phyloP scores from a whole-genome alignment of 2,113 vertebrate species.

The Amphiprion ocellaris region DNA sequence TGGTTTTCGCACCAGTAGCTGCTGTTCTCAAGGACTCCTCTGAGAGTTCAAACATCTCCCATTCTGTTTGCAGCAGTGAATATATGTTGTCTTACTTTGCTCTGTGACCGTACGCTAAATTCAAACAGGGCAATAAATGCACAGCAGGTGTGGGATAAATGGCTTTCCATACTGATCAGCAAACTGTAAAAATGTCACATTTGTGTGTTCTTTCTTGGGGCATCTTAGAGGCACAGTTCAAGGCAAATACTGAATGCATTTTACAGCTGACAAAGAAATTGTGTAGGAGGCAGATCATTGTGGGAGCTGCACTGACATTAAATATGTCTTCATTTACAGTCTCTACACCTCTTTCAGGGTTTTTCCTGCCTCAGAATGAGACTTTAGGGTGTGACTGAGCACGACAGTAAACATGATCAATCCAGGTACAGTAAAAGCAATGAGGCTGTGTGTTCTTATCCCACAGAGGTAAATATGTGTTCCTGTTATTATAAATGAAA shows the following conservation, averaged over 20 bases:
- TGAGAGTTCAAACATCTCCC: slow-evolving; percentile 13
- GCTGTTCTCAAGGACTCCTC: slow-evolving; percentile 12
- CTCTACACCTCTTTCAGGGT: neutral
- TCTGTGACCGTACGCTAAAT: neutral
- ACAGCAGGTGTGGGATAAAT: neutral
- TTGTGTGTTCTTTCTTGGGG: neutral
- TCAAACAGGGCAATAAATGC: neutral
- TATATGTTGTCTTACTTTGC: neutral
- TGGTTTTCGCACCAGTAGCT: neutral
- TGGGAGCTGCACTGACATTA: neutral
- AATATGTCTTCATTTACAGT: neutral
- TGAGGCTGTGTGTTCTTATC: too few species aligned
- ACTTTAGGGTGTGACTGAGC: too few species aligned
- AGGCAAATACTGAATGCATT: neutral
- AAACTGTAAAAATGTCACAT: neutral
- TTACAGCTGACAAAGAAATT: neutral
- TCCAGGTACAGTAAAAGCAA: too few species aligned
- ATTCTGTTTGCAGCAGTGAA: slow-evolving; percentile 7
- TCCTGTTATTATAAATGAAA: too few species aligned
- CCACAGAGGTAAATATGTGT: too few species aligned
- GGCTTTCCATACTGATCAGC: neutral
- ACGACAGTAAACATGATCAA: too few species aligned
- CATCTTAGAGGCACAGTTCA: neutral
- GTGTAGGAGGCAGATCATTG: neutral
- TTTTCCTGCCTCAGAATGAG: too few species aligned